Evolutionary conservation across 2,113 vertebrate genomes (phyloP), one percentile per base, ranked within the genome.

Genomic region (Eidolon helvum): DNA sequence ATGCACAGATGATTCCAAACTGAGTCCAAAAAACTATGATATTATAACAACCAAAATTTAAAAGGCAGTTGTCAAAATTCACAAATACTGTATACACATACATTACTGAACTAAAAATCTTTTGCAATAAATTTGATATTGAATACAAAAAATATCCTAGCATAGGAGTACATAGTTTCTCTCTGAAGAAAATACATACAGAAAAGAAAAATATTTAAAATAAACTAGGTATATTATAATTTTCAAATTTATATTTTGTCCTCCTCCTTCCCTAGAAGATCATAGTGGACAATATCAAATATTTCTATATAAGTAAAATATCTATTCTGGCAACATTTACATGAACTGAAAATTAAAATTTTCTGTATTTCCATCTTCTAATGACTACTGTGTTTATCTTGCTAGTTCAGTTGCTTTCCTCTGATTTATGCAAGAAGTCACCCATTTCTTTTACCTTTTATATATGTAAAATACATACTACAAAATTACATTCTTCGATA

Each of bases 201-300:
- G 55, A 8, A 77, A 85, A 57, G 19, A 57, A 45, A 59, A 38
- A 4, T 12, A 28, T 95, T 90, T 48, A 90, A 93, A 92, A 80
- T 75, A 57, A 77, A 79, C 19, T 38, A 90, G 38, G 4, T 63
- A 77, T n/a, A 55, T 84, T 68, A 78, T 0, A 85, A 26, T 79
- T 92, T 90, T 88, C 24, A 69, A 79, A 92, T 90, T 87, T 72
- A 22, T 66, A 77, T 86, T 88, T 93, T 96, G 53, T 18, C 28
- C n/a, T 95, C 10, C 24, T 65, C 90, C 14, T 63, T 96, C 30
- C 53, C n/a, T 55, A 77, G 66, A 72, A 77, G 9, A 1, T 10
- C 28, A 40, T 71, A 77, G 38, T 94, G 61, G 45, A 5, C 40
- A 69, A 84, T 0, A 55, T 10, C 26, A 95, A 91, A 68, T 71